Conservation (phyloP, 2,797 vertebrate genomes). For the Galaxias olidus region DNA sequence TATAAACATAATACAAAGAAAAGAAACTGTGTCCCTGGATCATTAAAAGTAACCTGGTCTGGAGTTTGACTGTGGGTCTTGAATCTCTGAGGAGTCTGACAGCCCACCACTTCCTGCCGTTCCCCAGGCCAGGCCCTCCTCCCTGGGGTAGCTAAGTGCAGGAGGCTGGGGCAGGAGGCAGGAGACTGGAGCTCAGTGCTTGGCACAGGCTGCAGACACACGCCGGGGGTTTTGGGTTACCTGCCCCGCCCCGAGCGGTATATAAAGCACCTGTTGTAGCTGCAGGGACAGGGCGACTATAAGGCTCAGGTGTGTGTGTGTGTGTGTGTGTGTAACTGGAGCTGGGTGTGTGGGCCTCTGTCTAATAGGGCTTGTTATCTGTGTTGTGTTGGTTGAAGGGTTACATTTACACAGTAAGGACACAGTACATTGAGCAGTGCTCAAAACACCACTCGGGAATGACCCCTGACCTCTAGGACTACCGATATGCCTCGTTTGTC, state of each 20-base stretch:
- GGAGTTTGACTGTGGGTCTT: constrained; percentile 37
- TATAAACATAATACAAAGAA: constrained; percentile 41
- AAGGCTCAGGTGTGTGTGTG: constrained; percentile 41
- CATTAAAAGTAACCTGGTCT: constrained; percentile 13
- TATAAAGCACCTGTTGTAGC: constrained; percentile 61
- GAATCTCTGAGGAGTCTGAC: constrained; percentile 36
- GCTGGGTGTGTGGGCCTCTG: constrained; percentile 45
- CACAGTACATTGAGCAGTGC: constrained; percentile 53
- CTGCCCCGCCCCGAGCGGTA: constrained; percentile 31
- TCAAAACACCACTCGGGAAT: constrained; percentile 58
- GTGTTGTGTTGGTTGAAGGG: constrained; percentile 36
- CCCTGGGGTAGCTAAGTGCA: constrained; percentile 15
- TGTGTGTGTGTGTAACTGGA: constrained; percentile 51
- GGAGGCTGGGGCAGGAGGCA: background rate
- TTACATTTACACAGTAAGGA: constrained; percentile 47
- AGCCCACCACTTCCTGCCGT: constrained; percentile 15
- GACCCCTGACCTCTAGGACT: constrained; percentile 56
- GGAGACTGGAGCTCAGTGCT: constrained; percentile 14
- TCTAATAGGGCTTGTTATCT: constrained; percentile 55
- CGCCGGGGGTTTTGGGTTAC: constrained; percentile 64
- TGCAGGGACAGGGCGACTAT: constrained; percentile 4
- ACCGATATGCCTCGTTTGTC: constrained; percentile 30
- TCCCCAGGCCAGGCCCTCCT: constrained; percentile 11
- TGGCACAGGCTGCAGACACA: constrained; percentile 47
- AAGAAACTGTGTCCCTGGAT: constrained; percentile 59